Conservation (phyloP, 64 coral and sea anemone genomes). For the Porites australiensis region DNA sequence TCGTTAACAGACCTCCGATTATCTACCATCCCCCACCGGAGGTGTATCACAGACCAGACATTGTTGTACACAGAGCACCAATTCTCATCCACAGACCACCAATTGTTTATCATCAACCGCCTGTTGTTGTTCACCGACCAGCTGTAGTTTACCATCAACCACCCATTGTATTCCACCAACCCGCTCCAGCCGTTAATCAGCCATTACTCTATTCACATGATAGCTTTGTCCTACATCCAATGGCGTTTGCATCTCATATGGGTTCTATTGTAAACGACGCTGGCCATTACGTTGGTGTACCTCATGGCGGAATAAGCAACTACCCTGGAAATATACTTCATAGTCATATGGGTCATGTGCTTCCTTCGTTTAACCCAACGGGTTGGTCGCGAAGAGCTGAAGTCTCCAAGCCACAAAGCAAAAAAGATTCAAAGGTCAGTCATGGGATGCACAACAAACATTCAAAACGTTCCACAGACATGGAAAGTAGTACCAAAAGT, state of each 20-base stretch:
- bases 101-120: constrained; percentile 96
- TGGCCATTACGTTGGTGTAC: constrained; percentile 89
- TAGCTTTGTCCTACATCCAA: constrained; percentile 90
- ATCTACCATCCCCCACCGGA: constrained; percentile 99
- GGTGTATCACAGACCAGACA: constrained; percentile 98
- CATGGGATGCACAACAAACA: background rate
- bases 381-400: constrained; percentile 12
- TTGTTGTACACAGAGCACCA: constrained; percentile 95
- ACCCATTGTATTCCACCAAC: constrained; percentile 98
- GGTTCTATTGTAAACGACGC: constrained; percentile 93
- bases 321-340: constrained; percentile 50
- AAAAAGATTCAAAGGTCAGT: constrained; percentile 9
- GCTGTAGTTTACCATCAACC: constrained; percentile 98
- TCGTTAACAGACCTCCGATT: constrained; percentile 97
- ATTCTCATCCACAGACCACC: constrained; percentile 98
- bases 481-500: background rate
- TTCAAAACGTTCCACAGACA: background rate
- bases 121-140: constrained; percentile 96
- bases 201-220: constrained; percentile 95
- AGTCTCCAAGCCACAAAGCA: constrained; percentile 17
- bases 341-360: constrained; percentile 9
- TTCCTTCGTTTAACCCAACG: constrained; percentile 9
- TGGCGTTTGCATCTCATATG: constrained; percentile 81
- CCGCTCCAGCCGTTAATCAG: constrained; percentile 93
- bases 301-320: constrained; percentile 85